Evolutionary conservation across 2,797 vertebrate genomes (phyloP), one percentile per base, ranked within the genome.

Genomic region (Cuculus canorus): DNA sequence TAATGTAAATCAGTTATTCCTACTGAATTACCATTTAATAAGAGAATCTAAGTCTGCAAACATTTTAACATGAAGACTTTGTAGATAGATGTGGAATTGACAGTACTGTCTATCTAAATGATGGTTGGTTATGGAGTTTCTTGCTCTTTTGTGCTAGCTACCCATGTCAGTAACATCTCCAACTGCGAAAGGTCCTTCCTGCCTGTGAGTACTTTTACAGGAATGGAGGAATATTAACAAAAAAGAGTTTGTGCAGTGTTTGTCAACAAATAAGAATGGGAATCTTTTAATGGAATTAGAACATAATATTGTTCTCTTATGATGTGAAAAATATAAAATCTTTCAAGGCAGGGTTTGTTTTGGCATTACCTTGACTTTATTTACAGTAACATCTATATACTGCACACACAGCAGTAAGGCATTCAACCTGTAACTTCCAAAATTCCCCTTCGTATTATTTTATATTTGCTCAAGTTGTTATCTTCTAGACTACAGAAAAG

Each of bases 331-430:
- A 90, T 73, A 21, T 73, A 82, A 63, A 95, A 86, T 24, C n/a
- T 92, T 82, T 88, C 81, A 89, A 56, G 39, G 52, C 48, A 88
- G 32, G 13, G 85, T 94, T 95, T 93, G 24, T 82, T 68, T 94
- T 91, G 83, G 56, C 52, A 64, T 77, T 71, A 64, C 64, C 56
- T 76, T 82, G 81, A 73, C 47, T 33, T 93, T 82, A 71, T 89
- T 86, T 78, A 54, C 63, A 85, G 52, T 68, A 88, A 85, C 4
- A 2, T 77, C 56, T 73, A 16, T 50, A 75, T 64, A 25, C 32
- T 60, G 33, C 33, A 50, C 22, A 76, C 9, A 68, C 32, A 71
- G 64, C 43, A 93, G 25, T 45, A 77, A 73, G 50, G 27, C 25
- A 39, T 78, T 92, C 71, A 80, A 33, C 13, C 17, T 70, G 32